A percentile compares a stretch with the other conserved stretches of the same genome.
Conservation (phyloP, 2,113 vertebrate species). For the Xyrauchen texanus region DNA sequence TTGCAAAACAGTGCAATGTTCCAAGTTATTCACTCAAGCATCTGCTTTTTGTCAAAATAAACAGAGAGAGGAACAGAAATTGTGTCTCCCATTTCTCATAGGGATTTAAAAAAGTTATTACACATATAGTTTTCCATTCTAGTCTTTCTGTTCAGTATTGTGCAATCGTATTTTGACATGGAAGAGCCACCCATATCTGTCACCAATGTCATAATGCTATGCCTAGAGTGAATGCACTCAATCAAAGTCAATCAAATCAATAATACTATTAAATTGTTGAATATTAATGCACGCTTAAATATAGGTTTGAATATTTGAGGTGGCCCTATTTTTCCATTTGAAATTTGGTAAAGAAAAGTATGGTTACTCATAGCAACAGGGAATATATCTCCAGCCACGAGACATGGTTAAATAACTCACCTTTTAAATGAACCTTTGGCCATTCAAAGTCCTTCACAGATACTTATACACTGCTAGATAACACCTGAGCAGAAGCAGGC, state of each 20-base stretch:
- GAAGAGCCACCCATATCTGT: too few relatives aligned
- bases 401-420: slow-evolving; percentile 89
- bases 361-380: neutral
- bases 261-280: too few relatives aligned
- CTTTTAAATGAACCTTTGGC: slow-evolving; percentile 91
- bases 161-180: too few relatives aligned
- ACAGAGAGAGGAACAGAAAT: neutral
- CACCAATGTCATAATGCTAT: too few relatives aligned
- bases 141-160: neutral
- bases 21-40: neutral
- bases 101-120: neutral
- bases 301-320: too few relatives aligned
- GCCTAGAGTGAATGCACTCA: too few relatives aligned
- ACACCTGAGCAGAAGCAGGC: slow-evolving; percentile 58
- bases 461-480: slow-evolving; percentile 57
- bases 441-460: slow-evolving; percentile 81
- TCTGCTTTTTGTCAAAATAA: neutral
- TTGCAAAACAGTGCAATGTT: neutral
- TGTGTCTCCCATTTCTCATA: neutral
- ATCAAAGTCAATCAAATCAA: too few relatives aligned
- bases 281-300: too few relatives aligned
- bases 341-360: too few relatives aligned
- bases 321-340: too few relatives aligned
- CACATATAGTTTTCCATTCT: neutral
- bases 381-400: slow-evolving; percentile 46